Base-by-base conservation (phyloP, 2,113 vertebrate genomes). In the Protomyctophum bolini region DNA sequence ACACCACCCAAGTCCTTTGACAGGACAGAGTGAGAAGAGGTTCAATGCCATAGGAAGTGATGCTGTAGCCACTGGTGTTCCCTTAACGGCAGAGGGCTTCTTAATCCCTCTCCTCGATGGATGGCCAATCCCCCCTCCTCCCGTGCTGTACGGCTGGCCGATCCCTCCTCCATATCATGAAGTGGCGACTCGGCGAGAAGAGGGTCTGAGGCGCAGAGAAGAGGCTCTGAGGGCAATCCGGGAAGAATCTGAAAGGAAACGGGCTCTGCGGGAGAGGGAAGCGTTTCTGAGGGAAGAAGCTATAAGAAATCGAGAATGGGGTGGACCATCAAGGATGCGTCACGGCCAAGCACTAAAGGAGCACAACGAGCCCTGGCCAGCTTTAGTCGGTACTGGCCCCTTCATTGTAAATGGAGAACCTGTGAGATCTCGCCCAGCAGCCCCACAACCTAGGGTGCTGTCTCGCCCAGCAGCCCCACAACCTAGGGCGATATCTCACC, bases 311-410 rank as follows among this genome's bases (percentile, higher is more conserved):
- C 33, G 5, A 6, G 33, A 41, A 1, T 8, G 47, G 41, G 51
- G 75, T 6, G 56, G 12, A 55, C 51, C 58, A 62, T 62, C 66
- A 72, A 57, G 8, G 9, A 21, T 11, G 1, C 55, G 15, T 57
- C 8, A 7, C 7, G 0, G n/a, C 6, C 41, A 62, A 6, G 11
- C 12, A 4, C 33, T 33, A 33, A 21, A 29, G 10, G 59, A 47
- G 68, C 29, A 33, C 41, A 12, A 41, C 4, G 10, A 29, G 8
- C 8, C 15, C 15, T 4, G 62, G 1, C 51, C 49, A 9, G 73
- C 82, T 8, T 7, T 72, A 0, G 66, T 89, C 28, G 89, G 63
- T 58, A 54, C 62, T 15, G 88, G 91, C 15, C 89, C 77, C 0
- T 56, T 90, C 10, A 64, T 90, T 68, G 72, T 80, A 29, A 83